Conservation (phyloP, 2,888 invertebrate genomes). For the Margaritifera margaritifera region DNA sequence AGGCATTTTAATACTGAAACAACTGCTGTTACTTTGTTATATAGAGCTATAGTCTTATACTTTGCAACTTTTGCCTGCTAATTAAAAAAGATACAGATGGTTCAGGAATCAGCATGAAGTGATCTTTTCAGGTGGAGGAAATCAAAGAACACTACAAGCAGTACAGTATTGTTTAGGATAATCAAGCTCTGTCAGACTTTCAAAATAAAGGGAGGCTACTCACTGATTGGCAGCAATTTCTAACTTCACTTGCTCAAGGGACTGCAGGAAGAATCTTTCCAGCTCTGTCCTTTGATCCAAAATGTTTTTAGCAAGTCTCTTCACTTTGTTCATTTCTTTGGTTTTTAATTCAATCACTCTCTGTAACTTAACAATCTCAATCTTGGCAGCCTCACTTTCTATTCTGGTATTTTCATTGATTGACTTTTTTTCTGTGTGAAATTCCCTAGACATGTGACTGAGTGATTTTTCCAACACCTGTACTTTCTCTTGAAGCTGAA, state of each 20-base stretch:
- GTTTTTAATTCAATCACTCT: constrained; percentile 70
- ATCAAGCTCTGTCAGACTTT: too few species aligned
- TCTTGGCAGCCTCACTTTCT: constrained; percentile 64
- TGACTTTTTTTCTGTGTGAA: constrained; percentile 62
- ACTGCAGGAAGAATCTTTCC: constrained; percentile 71
- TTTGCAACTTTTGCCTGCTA: too few species aligned
- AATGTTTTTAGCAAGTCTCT: constrained; percentile 70
- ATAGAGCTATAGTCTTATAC: too few species aligned
- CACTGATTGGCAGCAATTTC: constrained; percentile 71
- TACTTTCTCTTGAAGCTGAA: constrained; percentile 67
- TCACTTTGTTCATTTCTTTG: constrained; percentile 71
- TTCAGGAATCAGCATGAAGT: too few species aligned
- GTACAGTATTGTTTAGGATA: too few species aligned
- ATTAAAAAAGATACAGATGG: too few species aligned
- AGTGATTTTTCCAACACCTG: constrained; percentile 68
- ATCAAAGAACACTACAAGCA: too few species aligned
- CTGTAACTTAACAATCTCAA: constrained; percentile 69
- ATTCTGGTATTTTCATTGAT: constrained; percentile 50
- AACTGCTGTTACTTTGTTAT: too few species aligned
- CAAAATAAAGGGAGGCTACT: constrained; percentile 23
- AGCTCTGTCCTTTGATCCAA: constrained; percentile 72
- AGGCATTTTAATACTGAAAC: too few species aligned
- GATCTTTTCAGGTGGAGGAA: too few species aligned
- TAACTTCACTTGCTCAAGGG: constrained; percentile 68
- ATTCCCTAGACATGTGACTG: constrained; percentile 70